Percentiles rank a stretch among this genome's conserved stretches.
phyloP scores from a whole-genome alignment of 1,140 invertebrate species.

The Euura saliciscinereae region DNA sequence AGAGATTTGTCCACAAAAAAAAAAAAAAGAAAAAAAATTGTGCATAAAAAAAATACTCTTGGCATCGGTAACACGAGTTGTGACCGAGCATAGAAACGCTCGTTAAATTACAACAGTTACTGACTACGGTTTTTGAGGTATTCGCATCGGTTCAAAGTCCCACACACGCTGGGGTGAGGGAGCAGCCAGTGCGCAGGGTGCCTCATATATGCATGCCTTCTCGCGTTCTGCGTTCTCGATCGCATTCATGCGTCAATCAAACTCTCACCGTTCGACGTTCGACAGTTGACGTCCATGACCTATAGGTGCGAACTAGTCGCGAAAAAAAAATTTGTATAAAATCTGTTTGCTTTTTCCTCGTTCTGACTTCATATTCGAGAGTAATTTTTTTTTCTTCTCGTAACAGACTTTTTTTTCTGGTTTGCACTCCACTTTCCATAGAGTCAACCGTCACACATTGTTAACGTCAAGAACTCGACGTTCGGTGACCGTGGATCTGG shows the following conservation, averaged over 20 bases:
- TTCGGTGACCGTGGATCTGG: constrained; percentile 23
- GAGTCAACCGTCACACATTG: constrained; percentile 44
- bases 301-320: neutral
- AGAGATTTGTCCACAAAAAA: neutral
- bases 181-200: constrained; percentile 17
- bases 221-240: constrained; percentile 22
- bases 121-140: constrained; percentile 31
- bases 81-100: constrained; percentile 30
- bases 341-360: constrained; percentile 45
- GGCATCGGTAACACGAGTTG: constrained; percentile 6
- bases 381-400: constrained; percentile 30
- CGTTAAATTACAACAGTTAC: constrained; percentile 47
- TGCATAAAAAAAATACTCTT: neutral
- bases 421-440: constrained; percentile 13
- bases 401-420: neutral
- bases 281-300: constrained; percentile 7
- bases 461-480: constrained; percentile 38
- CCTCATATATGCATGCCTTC: constrained; percentile 32
- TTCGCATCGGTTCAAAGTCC: constrained; percentile 16
- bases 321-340: constrained; percentile 25
- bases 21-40: neutral
- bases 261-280: constrained; percentile 9
- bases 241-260: constrained; percentile 46
- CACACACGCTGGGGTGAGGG: constrained; percentile 20
- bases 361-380: constrained; percentile 45